phyloP scores from a whole-genome alignment of 2,888 invertebrate genomes.

The Erynnis tages region DNA sequence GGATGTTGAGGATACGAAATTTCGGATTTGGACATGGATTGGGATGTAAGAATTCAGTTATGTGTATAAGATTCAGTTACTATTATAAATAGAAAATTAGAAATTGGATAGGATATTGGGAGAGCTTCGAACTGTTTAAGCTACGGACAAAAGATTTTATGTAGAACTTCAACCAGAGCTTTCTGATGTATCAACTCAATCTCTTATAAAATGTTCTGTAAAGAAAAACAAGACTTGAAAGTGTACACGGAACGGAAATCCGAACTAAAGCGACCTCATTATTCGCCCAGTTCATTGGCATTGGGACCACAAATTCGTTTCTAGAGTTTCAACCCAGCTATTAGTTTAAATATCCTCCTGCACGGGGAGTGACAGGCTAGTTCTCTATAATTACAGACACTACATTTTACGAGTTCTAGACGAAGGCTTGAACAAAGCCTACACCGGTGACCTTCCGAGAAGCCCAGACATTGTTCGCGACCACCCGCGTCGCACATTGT shows the following conservation, averaged over 20 bases:
- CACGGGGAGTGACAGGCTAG: slow-evolving; percentile 39
- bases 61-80: too few relatives aligned
- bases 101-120: too few relatives aligned
- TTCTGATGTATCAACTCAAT: too few relatives aligned
- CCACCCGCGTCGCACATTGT: slow-evolving; percentile 71
- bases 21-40: too few relatives aligned
- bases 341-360: slow-evolving; percentile 48
- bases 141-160: too few relatives aligned
- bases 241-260: too few relatives aligned
- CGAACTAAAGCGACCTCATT: too few relatives aligned
- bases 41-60: too few relatives aligned
- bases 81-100: too few relatives aligned
- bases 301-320: not conserved
- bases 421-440: slow-evolving; percentile 52
- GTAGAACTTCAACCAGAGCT: too few relatives aligned
- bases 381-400: slow-evolving; percentile 58
- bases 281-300: not conserved
- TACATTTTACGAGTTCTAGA: slow-evolving; percentile 63
- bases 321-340: slow-evolving; percentile 31
- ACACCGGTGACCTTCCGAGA: slow-evolving; percentile 70
- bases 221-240: not conserved
- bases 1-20: too few relatives aligned
- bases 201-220: not conserved
- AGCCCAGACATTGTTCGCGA: slow-evolving; percentile 55
- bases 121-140: too few relatives aligned